These are phyloP conservation scores for Trogon melanurus DNA, from an alignment of 2,113 vertebrate genomes.

Conservation along the genomic window DNA sequence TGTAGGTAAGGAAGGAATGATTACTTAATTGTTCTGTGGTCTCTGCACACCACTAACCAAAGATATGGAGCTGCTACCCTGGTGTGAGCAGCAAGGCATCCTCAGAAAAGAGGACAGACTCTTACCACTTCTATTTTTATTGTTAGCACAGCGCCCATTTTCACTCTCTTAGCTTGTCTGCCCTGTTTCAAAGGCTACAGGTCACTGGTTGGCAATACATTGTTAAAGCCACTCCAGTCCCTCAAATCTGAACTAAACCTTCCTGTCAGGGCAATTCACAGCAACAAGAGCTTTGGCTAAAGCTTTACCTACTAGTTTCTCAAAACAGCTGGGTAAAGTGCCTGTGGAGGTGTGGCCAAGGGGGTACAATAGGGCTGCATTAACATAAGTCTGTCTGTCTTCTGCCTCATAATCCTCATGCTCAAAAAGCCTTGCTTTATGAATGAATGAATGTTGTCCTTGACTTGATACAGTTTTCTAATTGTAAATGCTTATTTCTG, in stretches of 20 bases:
- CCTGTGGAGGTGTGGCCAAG: neutral
- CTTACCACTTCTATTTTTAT: neutral
- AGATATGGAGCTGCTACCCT: neutral
- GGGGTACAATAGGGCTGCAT: neutral
- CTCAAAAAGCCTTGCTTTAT: conserved; percentile 25
- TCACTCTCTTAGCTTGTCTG: neutral
- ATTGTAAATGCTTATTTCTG: conserved; percentile 21
- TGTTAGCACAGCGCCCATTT: neutral
- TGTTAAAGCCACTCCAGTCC: neutral
- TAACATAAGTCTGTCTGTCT: neutral
- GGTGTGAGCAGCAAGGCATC: neutral
- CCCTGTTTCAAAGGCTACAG: neutral
- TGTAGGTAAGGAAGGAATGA: neutral
- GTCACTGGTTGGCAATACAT: neutral
- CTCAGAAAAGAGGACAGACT: neutral
- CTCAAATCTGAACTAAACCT: neutral
- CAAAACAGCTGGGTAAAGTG: neutral
- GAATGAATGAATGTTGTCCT: conserved; percentile 53
- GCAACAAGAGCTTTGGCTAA: neutral
- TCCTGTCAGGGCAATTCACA: neutral
- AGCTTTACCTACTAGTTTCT: neutral
- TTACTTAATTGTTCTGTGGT: neutral
- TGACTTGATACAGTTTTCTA: conserved; percentile 3
- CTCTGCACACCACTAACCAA: neutral
- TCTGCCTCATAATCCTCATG: neutral